Percentiles rank a stretch among this genome's conserved stretches.
Evolutionary conservation across 2,113 vertebrate genomes (phyloP).

Genomic region (Acrocephalus kingi): DNA sequence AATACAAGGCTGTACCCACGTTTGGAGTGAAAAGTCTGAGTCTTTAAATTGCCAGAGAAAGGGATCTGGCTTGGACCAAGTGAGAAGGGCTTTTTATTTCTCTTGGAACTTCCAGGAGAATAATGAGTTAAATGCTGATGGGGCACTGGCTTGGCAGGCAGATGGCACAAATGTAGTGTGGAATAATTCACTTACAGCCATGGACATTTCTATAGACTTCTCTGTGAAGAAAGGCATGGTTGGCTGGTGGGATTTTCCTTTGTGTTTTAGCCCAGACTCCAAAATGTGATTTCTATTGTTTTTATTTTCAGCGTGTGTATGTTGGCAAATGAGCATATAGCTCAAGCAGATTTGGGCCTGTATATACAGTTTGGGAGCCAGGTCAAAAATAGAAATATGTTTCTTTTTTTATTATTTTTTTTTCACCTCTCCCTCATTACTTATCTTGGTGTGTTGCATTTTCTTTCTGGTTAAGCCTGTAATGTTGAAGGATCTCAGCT

Average conservation of each 20-base stretch:
- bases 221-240: background rate
- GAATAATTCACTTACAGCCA: background rate
- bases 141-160: conserved; percentile 25
- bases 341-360: background rate
- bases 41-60: background rate
- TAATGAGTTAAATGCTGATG: conserved; percentile 27
- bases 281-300: background rate
- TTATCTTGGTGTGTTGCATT: background rate
- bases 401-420: background rate
- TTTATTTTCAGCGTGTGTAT: background rate
- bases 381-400: background rate
- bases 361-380: background rate
- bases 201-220: background rate
- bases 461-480: background rate
- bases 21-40: background rate
- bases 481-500: background rate
- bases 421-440: background rate
- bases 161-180: background rate
- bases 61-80: background rate
- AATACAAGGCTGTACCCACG: background rate
- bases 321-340: background rate
- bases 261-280: background rate
- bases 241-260: background rate
- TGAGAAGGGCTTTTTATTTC: background rate
- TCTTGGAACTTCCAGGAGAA: background rate